Percentiles rank a stretch among this genome's conserved stretches.
Evolutionary conservation across 2,797 vertebrate species (phyloP).

Genomic region (Micromesistius poutassou): DNA sequence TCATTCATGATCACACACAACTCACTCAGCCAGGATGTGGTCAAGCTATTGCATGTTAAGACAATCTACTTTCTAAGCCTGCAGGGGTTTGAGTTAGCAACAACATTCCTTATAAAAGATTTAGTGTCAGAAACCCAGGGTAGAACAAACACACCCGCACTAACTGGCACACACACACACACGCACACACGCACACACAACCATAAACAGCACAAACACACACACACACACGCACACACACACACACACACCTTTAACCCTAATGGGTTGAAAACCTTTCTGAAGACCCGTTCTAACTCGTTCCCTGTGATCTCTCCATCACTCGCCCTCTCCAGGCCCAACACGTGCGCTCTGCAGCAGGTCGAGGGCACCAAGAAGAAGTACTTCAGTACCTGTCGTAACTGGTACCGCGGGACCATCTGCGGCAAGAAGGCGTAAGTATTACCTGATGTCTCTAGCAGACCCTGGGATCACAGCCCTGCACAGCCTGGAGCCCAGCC

Average conservation of each 20-base stretch:
- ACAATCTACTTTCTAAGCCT: not conserved
- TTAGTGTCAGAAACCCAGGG: not conserved
- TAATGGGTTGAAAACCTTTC: slow-evolving; percentile 5
- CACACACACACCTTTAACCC: not conserved
- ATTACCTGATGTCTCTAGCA: slow-evolving; percentile 24
- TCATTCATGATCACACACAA: not conserved
- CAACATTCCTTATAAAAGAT: not conserved
- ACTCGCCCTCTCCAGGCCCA: slow-evolving; percentile 75
- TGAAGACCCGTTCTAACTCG: not conserved
- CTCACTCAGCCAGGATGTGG: not conserved
- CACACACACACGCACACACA: not conserved
- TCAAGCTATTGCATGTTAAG: not conserved
- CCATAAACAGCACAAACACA: not conserved
- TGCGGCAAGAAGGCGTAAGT: slow-evolving; percentile 99
- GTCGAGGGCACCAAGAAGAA: slow-evolving; percentile 95
- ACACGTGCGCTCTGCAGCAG: slow-evolving; percentile 95
- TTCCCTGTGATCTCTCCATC: not conserved
- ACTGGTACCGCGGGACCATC: slow-evolving; percentile 93
- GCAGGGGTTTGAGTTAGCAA: not conserved
- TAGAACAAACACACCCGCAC: not conserved
- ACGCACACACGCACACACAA: not conserved
- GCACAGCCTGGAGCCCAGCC: not conserved
- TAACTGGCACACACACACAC: not conserved
- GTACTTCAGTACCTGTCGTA: slow-evolving; percentile 97
- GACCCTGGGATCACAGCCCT: not conserved